Evolutionary conservation across 1,140 invertebrate genomes (phyloP), one percentile per base, ranked within the genome.

Genomic region (Drosophila serrata): DNA sequence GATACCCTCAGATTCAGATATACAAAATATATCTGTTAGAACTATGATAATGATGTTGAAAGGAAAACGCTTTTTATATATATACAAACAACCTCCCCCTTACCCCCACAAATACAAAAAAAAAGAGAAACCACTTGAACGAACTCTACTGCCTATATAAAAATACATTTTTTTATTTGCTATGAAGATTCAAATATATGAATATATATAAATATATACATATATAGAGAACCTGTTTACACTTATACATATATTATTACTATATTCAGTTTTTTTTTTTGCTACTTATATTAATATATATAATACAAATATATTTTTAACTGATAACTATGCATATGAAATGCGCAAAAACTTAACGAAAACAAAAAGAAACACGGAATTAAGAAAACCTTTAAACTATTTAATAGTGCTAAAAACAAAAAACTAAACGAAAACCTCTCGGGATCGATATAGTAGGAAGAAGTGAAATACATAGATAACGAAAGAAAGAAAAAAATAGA

Each of bases 271-370:
- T 56, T 48, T 68, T 77, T 75, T 77, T 75, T 62, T 63, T 59
- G 46, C 64, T 65, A 60, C 33, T 37, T 53, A 19, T 64, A 64
- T 33, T 33, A 19, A 19, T 22, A 65, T 22, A 65, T 61, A 61
- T 22, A 24, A 40, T 6, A 63, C 43, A 65, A 24, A 31, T 69
- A 63, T 73, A 63, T 69, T 64, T 74, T 65, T 42, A 53, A 53
- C 58, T 53, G 69, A 75, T 58, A 75, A 65, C 59, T 77, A 69
- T 75, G 82, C 82, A 76, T 88, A 82, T 68, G 79, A 77, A 86
- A 79, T 85, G 81, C 81, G 37, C 70, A 29, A 68, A 22, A 40
- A 62, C 58, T 77, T 33, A 57, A 49, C 57, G 45, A 80, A 59
- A 63, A 80, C n/a, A 58, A 63, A 64, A 37, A 45, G 13, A 35